phyloP scores from a whole-genome alignment of 2,797 vertebrate species.

The Pteronotus mesoamericanus region DNA sequence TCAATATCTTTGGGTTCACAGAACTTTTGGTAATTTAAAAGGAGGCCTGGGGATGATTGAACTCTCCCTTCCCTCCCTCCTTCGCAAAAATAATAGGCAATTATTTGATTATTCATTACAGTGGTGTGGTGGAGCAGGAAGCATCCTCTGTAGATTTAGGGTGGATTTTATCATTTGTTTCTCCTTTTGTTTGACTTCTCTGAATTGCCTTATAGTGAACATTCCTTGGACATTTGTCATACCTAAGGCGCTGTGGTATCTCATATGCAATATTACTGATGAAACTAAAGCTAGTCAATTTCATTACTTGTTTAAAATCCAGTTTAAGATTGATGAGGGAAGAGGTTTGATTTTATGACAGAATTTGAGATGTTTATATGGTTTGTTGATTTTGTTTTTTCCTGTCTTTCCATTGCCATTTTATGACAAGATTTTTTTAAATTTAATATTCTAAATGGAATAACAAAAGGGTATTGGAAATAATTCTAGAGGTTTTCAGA shows the following conservation, averaged over 20 bases:
- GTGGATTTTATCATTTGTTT: background rate
- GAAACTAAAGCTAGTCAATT: background rate
- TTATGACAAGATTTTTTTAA: slow-evolving; percentile 34
- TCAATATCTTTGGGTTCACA: background rate
- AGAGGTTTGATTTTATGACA: slow-evolving; percentile 41
- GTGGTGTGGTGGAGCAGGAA: background rate
- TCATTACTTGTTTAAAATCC: slow-evolving; percentile 1
- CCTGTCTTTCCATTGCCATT: slow-evolving; percentile 9
- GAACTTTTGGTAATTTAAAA: background rate
- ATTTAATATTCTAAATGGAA: slow-evolving; percentile 40
- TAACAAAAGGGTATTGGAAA: slow-evolving; percentile 11
- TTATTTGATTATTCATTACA: background rate
- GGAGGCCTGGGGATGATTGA: background rate
- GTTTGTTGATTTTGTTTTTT: slow-evolving; percentile 20
- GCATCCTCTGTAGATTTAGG: background rate
- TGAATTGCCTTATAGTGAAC: background rate
- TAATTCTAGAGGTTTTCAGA: slow-evolving; percentile 45
- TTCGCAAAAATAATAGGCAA: background rate
- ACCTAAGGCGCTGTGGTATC: background rate
- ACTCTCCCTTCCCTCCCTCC: background rate
- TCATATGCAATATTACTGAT: background rate
- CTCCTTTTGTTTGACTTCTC: background rate
- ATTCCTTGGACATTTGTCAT: background rate
- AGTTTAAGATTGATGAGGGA: background rate
- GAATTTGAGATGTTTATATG: slow-evolving; percentile 31